Conservation (phyloP, 2,113 vertebrate genomes). For the Mola mola region DNA sequence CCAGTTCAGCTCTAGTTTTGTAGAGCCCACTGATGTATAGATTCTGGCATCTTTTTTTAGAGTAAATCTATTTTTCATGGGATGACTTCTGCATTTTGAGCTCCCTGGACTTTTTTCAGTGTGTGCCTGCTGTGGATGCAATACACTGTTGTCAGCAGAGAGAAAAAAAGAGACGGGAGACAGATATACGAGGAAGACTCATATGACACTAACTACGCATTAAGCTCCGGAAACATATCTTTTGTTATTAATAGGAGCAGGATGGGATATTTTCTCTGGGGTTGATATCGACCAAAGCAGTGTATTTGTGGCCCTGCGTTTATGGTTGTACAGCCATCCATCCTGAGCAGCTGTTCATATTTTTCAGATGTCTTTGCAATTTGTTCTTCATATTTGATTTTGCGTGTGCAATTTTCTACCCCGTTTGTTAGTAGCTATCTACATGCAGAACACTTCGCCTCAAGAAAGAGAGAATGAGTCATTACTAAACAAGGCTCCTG, state of each 20-base stretch:
- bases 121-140: conserved; percentile 34
- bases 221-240: conserved; percentile 22
- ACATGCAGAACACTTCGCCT: conserved; percentile 46
- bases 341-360: conserved; percentile 30
- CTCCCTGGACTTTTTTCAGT: conserved; percentile 40
- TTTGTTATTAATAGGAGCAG: conserved; percentile 16
- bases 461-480: conserved; percentile 39
- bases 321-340: conserved; percentile 29
- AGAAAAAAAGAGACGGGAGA: conserved; percentile 18
- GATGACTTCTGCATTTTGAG: conserved; percentile 34
- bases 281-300: neutral
- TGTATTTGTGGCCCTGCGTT: neutral
- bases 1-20: conserved; percentile 16
- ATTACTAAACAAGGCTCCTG: conserved; percentile 34
- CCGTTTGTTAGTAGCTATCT: conserved; percentile 58
- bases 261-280: conserved; percentile 1
- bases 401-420: conserved; percentile 41
- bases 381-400: conserved; percentile 33
- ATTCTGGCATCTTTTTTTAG: conserved; percentile 60
- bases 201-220: conserved; percentile 22
- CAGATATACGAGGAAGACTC: neutral
- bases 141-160: conserved; percentile 11
- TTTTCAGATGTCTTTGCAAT: conserved; percentile 27
- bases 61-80: conserved; percentile 71
- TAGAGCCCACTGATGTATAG: conserved; percentile 32